Evolutionary conservation across 2,113 vertebrate genomes (phyloP).

Genomic region (Menidia beryllina): DNA sequence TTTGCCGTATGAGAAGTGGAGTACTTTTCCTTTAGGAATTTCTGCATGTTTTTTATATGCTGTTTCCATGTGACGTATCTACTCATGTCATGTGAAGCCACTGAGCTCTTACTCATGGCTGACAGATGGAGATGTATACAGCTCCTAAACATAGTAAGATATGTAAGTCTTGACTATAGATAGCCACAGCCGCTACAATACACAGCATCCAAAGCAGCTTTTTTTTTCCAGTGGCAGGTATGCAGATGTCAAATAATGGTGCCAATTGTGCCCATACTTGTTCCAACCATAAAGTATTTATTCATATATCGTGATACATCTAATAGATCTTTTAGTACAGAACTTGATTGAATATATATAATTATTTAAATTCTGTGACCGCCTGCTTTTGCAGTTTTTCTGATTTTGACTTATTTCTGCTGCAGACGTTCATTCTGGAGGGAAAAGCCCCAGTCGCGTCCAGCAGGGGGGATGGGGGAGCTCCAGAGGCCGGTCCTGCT

Average conservation of each 20-base stretch:
- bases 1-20: background rate
- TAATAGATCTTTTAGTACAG: no score
- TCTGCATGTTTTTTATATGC: background rate
- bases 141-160: conserved; percentile 72
- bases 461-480: conserved; percentile 85
- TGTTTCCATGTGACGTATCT: conserved; percentile 12
- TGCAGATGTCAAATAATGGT: conserved; percentile 26
- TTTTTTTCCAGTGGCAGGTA: conserved; percentile 60
- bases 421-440: conserved; percentile 83
- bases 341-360: background rate
- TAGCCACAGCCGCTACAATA: conserved; percentile 51
- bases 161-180: conserved; percentile 73
- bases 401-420: conserved; percentile 20
- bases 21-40: background rate
- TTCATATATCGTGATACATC: no score
- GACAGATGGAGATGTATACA: conserved; percentile 71
- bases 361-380: background rate
- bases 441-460: conserved; percentile 80
- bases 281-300: background rate
- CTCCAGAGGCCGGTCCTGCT: conserved; percentile 75
- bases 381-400: background rate
- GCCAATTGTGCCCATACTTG: background rate
- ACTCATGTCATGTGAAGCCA: conserved; percentile 57
- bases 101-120: conserved; percentile 54
- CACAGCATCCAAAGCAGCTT: conserved; percentile 35